phyloP scores from a whole-genome alignment of 92 coral and sea anemone species.

The Heteractis magnifica region DNA sequence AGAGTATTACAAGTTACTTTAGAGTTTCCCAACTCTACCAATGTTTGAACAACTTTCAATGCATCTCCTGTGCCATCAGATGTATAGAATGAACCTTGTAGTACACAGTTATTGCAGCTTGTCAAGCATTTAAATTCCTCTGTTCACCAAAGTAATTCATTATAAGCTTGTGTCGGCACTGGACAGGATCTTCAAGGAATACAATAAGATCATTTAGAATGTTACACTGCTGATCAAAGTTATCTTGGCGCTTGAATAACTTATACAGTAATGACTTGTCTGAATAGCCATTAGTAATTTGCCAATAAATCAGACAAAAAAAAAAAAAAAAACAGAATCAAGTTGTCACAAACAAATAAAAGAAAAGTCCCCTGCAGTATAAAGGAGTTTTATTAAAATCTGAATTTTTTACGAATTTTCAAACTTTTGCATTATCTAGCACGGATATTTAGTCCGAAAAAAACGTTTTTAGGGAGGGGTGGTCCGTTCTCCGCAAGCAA shows the following conservation, averaged over 20 bases:
- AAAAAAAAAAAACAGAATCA: too few species aligned
- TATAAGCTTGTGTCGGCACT: conserved; percentile 35
- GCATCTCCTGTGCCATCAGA: conserved; percentile 62
- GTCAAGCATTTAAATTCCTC: neutral
- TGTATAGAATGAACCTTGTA: conserved; percentile 25
- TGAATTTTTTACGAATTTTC: too few species aligned
- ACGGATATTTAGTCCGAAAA: too few species aligned
- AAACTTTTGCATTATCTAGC: too few species aligned
- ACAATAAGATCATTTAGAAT: conserved; percentile 30
- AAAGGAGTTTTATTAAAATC: too few species aligned
- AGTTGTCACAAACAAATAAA: too few species aligned
- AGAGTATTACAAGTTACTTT: conserved; percentile 37
- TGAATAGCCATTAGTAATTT: too few species aligned
- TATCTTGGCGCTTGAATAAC: conserved; percentile 36
- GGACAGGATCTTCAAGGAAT: conserved; percentile 39
- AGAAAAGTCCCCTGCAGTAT: too few species aligned
- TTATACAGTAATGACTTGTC: conserved; percentile 28
- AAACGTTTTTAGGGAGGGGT: too few species aligned
- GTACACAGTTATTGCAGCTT: conserved; percentile 43
- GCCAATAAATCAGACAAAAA: too few species aligned
- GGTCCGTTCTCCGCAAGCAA: too few species aligned
- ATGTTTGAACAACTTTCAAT: conserved; percentile 43
- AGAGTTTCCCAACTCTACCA: conserved; percentile 38
- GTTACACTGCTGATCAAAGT: conserved; percentile 22
- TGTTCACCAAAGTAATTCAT: conserved; percentile 46